Evolutionary conservation across 2,888 invertebrate species (phyloP), one percentile per base, ranked within the genome.

Genomic region (Epinotia brunnichana): DNA sequence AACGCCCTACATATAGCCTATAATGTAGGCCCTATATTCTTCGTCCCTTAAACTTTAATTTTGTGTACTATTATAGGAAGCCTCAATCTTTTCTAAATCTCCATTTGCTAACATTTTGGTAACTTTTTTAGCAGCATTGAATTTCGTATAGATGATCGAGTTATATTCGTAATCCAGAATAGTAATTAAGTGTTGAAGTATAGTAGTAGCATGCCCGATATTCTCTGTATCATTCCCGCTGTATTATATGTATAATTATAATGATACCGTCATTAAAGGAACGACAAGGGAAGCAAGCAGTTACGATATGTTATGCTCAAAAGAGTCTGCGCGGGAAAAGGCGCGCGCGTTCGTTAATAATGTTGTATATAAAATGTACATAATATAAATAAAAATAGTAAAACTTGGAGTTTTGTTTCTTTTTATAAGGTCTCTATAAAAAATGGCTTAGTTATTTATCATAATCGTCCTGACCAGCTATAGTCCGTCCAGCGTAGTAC

Each of bases 311-410:
- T 59, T 61, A 53, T 91, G 92, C 91, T 92, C 92, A 91, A 91
- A 83, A 76, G 87, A 87, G 87, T 85, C 79, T 77, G 80, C 79
- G 79, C 83, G 86, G 84, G 83, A 81, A 76, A 80, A 82, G 81
- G 82, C 79, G 82, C 77, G 86, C 85, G 87, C 83, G 80, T 80
- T 86, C 85, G 83, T 86, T 85, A 86, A 86, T 85, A 87, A 89
- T 79, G 79, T 88, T 92, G 92, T 92, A 92, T 87, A 92, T 92
- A 92, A 90, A 89, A 89, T 92, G 92, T 92, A 92, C 83, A 86
- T 86, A 88, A 90, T 91, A 85, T 87, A 83, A 87, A 90, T 89
- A 91, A 91, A 91, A 91, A 90, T 88, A 85, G 88, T 83, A 88
- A 90, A 89, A 87, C 67, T 66, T 61, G 70, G 64, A 64, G 41